Conservation (phyloP, 1,140 invertebrate genomes). For the Doryteuthis pealeii region DNA sequence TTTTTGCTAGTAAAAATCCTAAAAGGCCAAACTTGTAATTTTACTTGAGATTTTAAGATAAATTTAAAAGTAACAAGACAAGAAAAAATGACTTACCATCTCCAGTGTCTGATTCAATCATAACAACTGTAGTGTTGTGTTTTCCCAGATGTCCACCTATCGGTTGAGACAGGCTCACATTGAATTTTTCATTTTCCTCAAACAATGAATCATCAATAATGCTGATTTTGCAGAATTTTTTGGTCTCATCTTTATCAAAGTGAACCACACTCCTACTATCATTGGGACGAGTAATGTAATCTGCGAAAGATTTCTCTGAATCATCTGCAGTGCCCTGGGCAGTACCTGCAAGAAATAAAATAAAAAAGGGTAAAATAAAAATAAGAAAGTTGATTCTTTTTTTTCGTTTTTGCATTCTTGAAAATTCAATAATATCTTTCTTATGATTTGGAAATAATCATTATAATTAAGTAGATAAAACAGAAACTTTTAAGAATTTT, state of each 20-base stretch:
- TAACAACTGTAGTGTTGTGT: conserved; percentile 31
- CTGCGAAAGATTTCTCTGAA: conserved; percentile 56
- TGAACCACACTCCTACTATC: conserved; percentile 53
- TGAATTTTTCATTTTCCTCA: conserved; percentile 59
- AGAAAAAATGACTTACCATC: conserved; percentile 50
- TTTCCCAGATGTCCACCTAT: conserved; percentile 54
- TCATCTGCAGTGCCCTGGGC: conserved; percentile 52
- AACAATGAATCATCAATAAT: conserved; percentile 61
- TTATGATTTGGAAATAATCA: too few relatives aligned
- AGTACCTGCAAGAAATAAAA: conserved; percentile 39
- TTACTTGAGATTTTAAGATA: too few relatives aligned
- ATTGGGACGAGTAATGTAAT: conserved; percentile 56
- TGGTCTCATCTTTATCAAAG: conserved; percentile 54
- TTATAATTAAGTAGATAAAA: too few relatives aligned
- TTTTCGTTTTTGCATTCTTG: not conserved
- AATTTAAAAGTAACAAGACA: too few relatives aligned
- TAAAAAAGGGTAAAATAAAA: not conserved
- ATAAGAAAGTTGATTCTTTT: not conserved
- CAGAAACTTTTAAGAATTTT: too few relatives aligned
- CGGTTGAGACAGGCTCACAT: conserved; percentile 52
- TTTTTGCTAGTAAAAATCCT: too few relatives aligned
- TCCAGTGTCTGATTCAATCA: conserved; percentile 52
- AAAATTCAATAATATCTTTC: not conserved
- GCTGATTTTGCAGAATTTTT: conserved; percentile 53
- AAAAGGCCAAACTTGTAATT: too few relatives aligned